Conservation (phyloP, 2,113 vertebrate species). For the Aptenodytes forsteri region DNA sequence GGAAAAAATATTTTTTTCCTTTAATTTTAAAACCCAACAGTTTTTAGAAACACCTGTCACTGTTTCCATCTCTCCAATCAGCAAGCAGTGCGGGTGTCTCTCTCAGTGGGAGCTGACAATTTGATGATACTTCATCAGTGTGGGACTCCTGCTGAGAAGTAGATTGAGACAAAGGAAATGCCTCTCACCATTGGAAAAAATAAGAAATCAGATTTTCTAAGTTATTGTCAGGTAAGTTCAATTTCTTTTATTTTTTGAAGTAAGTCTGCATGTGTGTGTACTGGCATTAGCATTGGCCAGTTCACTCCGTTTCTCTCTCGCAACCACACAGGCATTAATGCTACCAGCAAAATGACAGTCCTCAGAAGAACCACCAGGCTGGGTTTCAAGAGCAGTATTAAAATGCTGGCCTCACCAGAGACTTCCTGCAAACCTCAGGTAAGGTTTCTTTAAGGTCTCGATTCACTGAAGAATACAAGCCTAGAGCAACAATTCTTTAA, state of each 20-base stretch:
- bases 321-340: background rate
- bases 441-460: background rate
- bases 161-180: constrained; percentile 76
- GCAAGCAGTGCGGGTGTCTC: constrained; percentile 4
- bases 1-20: background rate
- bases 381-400: background rate
- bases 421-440: background rate
- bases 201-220: constrained; percentile 57
- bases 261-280: background rate
- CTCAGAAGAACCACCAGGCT: background rate
- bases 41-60: constrained; percentile 70
- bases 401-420: background rate
- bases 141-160: constrained; percentile 70
- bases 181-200: constrained; percentile 63
- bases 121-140: constrained; percentile 77
- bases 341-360: background rate
- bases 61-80: constrained; percentile 60
- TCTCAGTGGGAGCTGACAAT: constrained; percentile 77
- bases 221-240: background rate
- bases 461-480: background rate
- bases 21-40: constrained; percentile 41
- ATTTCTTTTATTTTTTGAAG: background rate
- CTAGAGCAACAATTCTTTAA: background rate
- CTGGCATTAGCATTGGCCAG: background rate
- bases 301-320: background rate